These are phyloP conservation scores for Girardinus metallicus DNA, from an alignment of 2,797 vertebrate genomes.

Conservation along the genomic window DNA sequence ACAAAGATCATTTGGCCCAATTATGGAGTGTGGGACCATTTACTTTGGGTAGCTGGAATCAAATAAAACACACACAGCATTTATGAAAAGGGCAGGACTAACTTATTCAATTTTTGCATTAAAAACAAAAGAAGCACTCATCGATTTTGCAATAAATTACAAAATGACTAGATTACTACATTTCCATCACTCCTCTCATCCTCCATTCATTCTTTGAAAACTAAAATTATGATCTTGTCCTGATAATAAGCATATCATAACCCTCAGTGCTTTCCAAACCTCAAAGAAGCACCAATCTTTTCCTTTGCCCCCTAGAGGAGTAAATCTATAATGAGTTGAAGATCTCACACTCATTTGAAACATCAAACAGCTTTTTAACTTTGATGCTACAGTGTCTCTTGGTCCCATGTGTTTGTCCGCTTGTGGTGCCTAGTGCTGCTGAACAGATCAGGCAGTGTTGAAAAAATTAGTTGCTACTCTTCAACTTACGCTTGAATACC, in stretches of 20 bases:
- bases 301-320: background rate
- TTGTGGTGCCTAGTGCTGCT: background rate
- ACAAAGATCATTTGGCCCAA: conserved; percentile 20
- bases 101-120: background rate
- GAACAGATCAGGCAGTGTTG: background rate
- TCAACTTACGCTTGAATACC: background rate
- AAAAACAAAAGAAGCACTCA: background rate
- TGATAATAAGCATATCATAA: background rate
- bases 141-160: background rate
- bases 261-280: background rate
- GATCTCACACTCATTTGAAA: conserved; percentile 8
- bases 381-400: background rate
- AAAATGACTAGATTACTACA: background rate
- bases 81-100: background rate
- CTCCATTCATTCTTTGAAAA: background rate
- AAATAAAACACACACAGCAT: conserved; percentile 14
- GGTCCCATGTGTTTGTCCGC: background rate
- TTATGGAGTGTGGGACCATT: conserved; percentile 8
- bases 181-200: background rate
- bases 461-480: background rate
- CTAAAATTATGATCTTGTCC: background rate
- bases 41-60: background rate
- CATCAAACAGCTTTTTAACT: background rate
- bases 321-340: conserved; percentile 4
- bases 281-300: background rate